Evolutionary conservation across 2,113 vertebrate genomes (phyloP), one percentile per base, ranked within the genome.

Genomic region (Pygoscelis adeliae): DNA sequence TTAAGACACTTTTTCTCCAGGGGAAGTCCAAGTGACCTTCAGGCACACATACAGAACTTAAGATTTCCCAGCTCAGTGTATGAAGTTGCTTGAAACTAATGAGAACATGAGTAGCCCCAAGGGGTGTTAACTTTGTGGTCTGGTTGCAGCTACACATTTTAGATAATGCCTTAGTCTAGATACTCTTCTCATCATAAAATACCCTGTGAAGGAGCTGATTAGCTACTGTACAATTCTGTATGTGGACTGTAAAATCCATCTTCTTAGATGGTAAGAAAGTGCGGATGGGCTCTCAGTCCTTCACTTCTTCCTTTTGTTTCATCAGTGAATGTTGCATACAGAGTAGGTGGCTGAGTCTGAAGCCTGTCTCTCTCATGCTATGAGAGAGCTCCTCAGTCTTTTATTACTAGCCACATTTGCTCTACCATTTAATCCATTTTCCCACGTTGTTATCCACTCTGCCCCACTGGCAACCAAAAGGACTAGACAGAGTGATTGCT

Each of bases 401-500:
- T 95, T 95, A 86, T 86, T 85, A 44, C n/a, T 66, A 67, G 71
- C 55, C 52, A 42, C 78, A 59, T 93, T 91, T 72, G 46, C 91
- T 92, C 58, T 83, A 34, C 50, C 27, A 0, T 83, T 94, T 77
- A 73, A 88, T 91, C 83, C 17, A 0, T 90, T 96, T 94, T 96
- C 83, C 89, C 76, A 96, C 9, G 2, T 94, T 88, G 42, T 91
- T 93, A 81, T 52, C 88, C 72, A 26, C 84, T 79, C 59, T 94
- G 76, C 70, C 61, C 78, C 73, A 90, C 59, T 93, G 83, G 83
- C 89, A 97, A 50, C 92, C 29, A 79, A 92, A 96, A 62, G 59
- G 77, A 69, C 87, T 69, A 78, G 92, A 82, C 80, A 93, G 80
- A 95, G 62, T 47, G 46, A 94, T 94, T 87, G 77, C 89, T 94